phyloP scores from a whole-genome alignment of 2,113 vertebrate genomes.

The Campylomormyrus numenius region DNA sequence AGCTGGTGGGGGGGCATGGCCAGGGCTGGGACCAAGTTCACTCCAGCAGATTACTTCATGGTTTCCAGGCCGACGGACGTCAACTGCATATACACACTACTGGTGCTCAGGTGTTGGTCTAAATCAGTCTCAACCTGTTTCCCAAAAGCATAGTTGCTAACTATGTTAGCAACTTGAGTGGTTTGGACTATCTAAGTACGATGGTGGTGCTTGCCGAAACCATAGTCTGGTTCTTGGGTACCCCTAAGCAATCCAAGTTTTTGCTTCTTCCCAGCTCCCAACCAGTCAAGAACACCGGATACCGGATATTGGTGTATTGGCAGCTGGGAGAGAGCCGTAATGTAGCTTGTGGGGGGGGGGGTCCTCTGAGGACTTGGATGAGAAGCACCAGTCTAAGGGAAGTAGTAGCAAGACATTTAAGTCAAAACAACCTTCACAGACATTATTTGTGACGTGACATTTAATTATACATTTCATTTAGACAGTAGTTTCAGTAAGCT shows the following conservation, averaged over 20 bases:
- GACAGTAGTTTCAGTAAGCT: neutral
- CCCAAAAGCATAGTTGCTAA: too few relatives aligned
- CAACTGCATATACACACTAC: neutral
- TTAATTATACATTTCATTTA: neutral
- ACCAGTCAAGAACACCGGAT: neutral
- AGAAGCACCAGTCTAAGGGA: neutral
- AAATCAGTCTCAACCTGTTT: neutral
- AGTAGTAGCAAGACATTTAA: neutral
- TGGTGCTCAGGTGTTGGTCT: neutral
- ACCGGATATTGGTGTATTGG: neutral
- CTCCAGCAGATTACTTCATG: neutral
- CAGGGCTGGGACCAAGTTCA: neutral
- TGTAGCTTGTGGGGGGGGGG: neutral
- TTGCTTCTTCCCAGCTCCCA: neutral
- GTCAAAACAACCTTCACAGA: neutral
- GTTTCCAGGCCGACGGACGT: neutral
- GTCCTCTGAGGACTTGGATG: neutral
- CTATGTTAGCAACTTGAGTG: too few relatives aligned
- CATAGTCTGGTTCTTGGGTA: neutral
- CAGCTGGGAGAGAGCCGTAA: neutral
- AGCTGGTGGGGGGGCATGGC: neutral
- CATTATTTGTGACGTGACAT: neutral
- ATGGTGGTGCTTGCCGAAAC: too few relatives aligned
- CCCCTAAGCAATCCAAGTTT: neutral
- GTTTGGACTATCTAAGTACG: too few relatives aligned